phyloP scores from a whole-genome alignment of 2,797 vertebrate species.

The Diglossa cyanea region DNA sequence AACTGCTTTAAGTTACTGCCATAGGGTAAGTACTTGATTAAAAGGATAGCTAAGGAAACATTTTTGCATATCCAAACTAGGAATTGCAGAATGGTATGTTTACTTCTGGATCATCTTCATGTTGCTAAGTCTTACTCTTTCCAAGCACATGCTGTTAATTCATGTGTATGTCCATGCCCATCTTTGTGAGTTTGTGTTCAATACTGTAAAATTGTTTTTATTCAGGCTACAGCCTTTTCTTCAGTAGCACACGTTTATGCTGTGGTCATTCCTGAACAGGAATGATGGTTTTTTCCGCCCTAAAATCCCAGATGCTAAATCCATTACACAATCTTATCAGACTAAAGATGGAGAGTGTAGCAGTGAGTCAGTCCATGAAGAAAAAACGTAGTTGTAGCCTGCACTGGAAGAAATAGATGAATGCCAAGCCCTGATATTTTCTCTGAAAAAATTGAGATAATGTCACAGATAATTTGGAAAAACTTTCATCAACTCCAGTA shows the following conservation, averaged over 20 bases:
- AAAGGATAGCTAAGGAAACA: neutral
- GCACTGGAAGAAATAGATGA: neutral
- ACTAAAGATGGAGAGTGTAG: neutral
- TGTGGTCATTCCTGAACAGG: neutral
- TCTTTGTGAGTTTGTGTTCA: neutral
- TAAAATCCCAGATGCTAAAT: neutral
- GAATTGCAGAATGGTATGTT: neutral
- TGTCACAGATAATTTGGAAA: neutral
- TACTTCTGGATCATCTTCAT: neutral
- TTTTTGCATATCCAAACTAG: neutral
- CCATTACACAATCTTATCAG: neutral
- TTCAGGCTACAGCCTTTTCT: neutral
- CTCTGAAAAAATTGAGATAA: neutral
- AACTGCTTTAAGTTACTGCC: neutral
- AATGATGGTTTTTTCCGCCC: fast-evolving
- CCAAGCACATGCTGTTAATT: neutral
- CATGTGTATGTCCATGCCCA: neutral
- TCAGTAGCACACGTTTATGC: neutral
- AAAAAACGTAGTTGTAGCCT: neutral
- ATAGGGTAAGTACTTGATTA: neutral
- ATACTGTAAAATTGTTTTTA: neutral
- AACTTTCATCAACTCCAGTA: neutral
- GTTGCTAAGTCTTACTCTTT: neutral
- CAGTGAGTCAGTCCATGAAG: neutral
- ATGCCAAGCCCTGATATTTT: neutral